phyloP scores from a whole-genome alignment of 1,140 invertebrate genomes.

The Drosophila lini region DNA sequence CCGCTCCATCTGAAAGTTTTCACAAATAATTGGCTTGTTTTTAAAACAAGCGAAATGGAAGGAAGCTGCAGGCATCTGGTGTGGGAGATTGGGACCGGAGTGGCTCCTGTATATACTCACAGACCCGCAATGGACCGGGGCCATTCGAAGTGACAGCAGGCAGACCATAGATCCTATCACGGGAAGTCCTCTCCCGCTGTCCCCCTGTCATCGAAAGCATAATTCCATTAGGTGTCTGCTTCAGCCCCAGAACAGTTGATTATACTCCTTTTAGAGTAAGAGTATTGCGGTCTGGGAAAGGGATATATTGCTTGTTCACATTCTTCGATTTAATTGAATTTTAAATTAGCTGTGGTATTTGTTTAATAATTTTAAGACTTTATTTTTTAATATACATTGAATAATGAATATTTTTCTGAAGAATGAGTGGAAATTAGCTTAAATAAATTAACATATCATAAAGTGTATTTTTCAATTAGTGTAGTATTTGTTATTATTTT shows the following conservation, averaged over 20 bases:
- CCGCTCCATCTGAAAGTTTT: constrained; percentile 38
- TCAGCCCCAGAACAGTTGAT: constrained; percentile 12
- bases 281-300: not conserved
- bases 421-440: not conserved
- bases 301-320: not conserved
- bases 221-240: constrained; percentile 36
- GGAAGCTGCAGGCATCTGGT: constrained; percentile 20
- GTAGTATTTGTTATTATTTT: not conserved
- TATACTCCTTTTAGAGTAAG: constrained; percentile 3
- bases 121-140: constrained; percentile 10
- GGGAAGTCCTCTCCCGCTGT: constrained; percentile 1
- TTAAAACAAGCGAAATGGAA: constrained; percentile 53
- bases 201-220: not conserved
- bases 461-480: not conserved
- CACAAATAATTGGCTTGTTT: constrained; percentile 76
- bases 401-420: not conserved
- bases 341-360: not conserved
- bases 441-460: not conserved
- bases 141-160: constrained; percentile 38
- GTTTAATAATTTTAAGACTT: not conserved
- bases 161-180: constrained; percentile 34
- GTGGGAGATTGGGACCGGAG: constrained; percentile 8
- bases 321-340: too few species aligned
- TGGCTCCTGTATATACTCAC: constrained; percentile 11
- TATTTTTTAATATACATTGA: too few species aligned